Percentiles rank a stretch among this genome's conserved stretches.
Evolutionary conservation across 1,140 invertebrate genomes (phyloP).

Genomic region (Lethrus apterus): DNA sequence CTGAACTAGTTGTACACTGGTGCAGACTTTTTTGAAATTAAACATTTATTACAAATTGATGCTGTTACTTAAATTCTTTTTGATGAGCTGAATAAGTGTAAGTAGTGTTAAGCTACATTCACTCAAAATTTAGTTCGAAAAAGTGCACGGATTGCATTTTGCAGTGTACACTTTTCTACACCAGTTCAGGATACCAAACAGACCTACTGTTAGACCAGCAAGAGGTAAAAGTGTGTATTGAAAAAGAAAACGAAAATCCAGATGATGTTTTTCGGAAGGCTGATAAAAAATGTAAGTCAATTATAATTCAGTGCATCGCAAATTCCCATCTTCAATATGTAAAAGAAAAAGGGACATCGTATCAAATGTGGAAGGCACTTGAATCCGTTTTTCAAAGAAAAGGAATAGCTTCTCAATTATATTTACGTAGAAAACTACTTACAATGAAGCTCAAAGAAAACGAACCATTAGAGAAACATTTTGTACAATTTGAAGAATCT

Average conservation of each 20-base stretch:
- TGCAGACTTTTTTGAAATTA: too few relatives aligned
- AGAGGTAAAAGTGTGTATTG: too few relatives aligned
- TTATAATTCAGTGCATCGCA: slow-evolving; percentile 6
- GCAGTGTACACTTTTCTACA: too few relatives aligned
- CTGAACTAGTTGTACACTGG: too few relatives aligned
- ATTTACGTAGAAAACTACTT: neutral
- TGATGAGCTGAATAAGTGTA: too few relatives aligned
- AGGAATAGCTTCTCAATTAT: neutral
- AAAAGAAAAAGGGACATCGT: neutral
- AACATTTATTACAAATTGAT: too few relatives aligned
- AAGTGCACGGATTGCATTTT: too few relatives aligned
- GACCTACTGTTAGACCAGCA: too few relatives aligned
- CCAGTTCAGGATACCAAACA: too few relatives aligned
- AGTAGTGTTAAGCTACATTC: too few relatives aligned
- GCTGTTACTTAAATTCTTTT: too few relatives aligned
- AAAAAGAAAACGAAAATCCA: neutral
- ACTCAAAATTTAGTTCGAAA: too few relatives aligned
- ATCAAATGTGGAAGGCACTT: neutral
- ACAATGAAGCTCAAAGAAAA: neutral
- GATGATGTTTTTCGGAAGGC: slow-evolving; percentile 3
- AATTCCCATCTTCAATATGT: slow-evolving; percentile 3
- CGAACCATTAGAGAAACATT: neutral
- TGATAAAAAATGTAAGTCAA: slow-evolving; percentile 12
- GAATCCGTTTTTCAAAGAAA: neutral
- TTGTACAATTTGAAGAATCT: slow-evolving; percentile 4